Base-by-base conservation (phyloP, 2,113 vertebrate species). In the Emydura subglobosa region DNA sequence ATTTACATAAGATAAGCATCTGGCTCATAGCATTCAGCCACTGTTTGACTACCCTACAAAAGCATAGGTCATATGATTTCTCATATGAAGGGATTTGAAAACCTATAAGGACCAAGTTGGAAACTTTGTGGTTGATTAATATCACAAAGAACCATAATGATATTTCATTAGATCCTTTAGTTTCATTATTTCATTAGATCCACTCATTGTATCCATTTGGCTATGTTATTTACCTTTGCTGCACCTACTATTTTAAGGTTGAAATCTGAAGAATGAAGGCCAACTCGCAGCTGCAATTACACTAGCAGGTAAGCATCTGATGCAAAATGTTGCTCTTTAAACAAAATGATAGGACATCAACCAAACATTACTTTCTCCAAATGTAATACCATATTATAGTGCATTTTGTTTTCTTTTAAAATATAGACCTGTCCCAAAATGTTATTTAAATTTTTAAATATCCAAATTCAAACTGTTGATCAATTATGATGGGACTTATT, bases 21-120 rank as follows among this genome's bases (percentile, higher is more conserved):
- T 68, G 1, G 0, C 50, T 82, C 17, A 44, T 54, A 82, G 42
- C 51, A 0, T 68, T 0, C 16, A 90, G 13, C 7, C 49, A 34
- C 4, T 50, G 2, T 31, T 53, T 82, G 83, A 34, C 3, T 16
- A 55, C 6, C 2, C 13, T 49, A 86, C 25, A 34, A 83, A 19
- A 51, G 44, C 24, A 24, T 17, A 68, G 51, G 29, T 8, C 44
- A 0, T 11, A 5, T 7, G 51, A 7, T 21, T 29, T 65, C 72
- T 76, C 10, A 47, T 1, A 51, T 10, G n/a, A 49, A n/a, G 42
- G 5, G 21, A 11, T 86, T n/a, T 79, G 29, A 86, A 31, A 79
- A 16, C 13, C 47, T 14, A 34, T 29, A 83, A 13, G 8, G 3
- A 16, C 53, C 5, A 54, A 4, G 7, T 29, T 82, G 54, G 5